Evolutionary conservation across 2,888 invertebrate genomes (phyloP), one percentile per base, ranked within the genome.

Genomic region (Tenodera sinensis): DNA sequence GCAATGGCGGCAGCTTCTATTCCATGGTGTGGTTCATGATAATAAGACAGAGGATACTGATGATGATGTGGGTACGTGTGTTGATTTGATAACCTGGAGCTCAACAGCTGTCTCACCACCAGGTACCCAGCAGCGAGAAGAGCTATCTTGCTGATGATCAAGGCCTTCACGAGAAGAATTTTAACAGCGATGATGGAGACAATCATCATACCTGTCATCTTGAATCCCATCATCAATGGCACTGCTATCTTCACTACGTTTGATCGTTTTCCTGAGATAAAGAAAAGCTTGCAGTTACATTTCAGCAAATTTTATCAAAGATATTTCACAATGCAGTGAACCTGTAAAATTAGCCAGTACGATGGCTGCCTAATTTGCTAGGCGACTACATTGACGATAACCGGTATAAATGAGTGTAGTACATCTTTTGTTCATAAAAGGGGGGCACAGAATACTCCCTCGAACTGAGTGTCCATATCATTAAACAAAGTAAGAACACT

Each of bases 71-170:
- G 93, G 92, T 94, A 94, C 91, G 94, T 94, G 91, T 94, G 93
- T 93, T 94, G 94, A 2, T 83, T 20, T 83, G 87, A n/a, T 4
- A 71, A 7, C 30, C 34, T 0, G 20, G 89, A 87, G 15, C 84
- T 88, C 81, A 96, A 95, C 20, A 96, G 92, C 91, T 94, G 95
- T 92, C 95, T 96, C 90, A 94, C 92, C 7, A 95, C 94, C 92
- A 96, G 94, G 91, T 95, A 94, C 0, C 94, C 93, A 0, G 96
- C 95, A 20, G 96, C 94, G n/a, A 96, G 91, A 20, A 96, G 93
- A 0, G 96, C 96, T 90, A 96, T 92, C 92, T 96, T 96, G 87
- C 96, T 96, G 85, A 96, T 94, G n/a, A 95, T 92, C 91, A 96
- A 94, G 0, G 97, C 96, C 92, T 97, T 96, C 14, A 97, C 91